Evolutionary conservation across 2,797 vertebrate genomes (phyloP).

Genomic region (Hoplostethus atlanticus): DNA sequence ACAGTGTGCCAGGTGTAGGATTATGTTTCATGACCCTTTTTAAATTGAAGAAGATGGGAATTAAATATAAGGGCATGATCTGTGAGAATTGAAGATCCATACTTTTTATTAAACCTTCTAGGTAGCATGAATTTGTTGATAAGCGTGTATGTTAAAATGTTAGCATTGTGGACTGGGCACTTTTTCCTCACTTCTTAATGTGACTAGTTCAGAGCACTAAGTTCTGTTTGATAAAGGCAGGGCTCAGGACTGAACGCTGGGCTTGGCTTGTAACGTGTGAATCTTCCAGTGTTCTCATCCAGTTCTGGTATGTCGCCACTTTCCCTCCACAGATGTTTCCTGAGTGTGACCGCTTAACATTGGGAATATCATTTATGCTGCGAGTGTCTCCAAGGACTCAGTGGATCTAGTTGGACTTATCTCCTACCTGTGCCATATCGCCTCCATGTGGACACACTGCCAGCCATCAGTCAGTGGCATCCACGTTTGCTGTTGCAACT

Average conservation of each 20-base stretch:
- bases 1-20: too few relatives aligned
- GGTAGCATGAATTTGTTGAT: too few relatives aligned
- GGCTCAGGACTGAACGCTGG: not conserved
- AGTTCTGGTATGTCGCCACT: not conserved
- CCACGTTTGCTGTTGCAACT: conserved; percentile 90
- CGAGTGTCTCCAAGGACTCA: conserved; percentile 79
- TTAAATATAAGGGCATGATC: too few relatives aligned
- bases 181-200: too few relatives aligned
- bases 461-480: conserved; percentile 92
- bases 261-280: not conserved
- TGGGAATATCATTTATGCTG: conserved; percentile 76
- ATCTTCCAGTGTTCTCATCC: not conserved
- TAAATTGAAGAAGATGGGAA: too few relatives aligned
- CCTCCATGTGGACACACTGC: conserved; percentile 90
- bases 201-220: too few relatives aligned
- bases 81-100: too few relatives aligned
- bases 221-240: too few relatives aligned
- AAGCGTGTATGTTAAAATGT: too few relatives aligned
- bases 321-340: conserved; percentile 82
- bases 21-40: too few relatives aligned
- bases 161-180: not conserved
- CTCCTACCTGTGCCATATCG: conserved; percentile 90
- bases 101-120: too few relatives aligned
- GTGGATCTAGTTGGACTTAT: conserved; percentile 86
- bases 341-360: conserved; percentile 68